These are phyloP conservation scores for Anarrhichthys ocellatus DNA, from an alignment of 2,113 vertebrate species.

Conservation along the genomic window DNA sequence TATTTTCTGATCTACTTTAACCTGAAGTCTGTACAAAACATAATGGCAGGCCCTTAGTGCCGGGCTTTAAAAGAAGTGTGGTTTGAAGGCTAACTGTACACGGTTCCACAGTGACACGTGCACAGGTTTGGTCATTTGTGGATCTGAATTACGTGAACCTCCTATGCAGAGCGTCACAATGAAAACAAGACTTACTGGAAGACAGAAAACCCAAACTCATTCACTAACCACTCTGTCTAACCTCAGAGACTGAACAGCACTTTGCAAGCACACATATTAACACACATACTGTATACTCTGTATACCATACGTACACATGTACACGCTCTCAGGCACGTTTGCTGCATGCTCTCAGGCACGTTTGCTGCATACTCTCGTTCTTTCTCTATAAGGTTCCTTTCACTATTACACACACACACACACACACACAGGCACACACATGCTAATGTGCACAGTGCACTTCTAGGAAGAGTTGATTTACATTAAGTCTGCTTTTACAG, in stretches of 20 bases:
- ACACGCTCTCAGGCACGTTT: not conserved
- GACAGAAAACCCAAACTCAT: conserved; percentile 37
- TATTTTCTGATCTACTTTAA: not conserved
- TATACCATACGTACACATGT: not conserved
- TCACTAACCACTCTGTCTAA: conserved; percentile 66
- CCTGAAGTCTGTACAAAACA: not conserved
- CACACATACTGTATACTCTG: not conserved
- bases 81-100: not conserved
- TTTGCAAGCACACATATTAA: conserved; percentile 21
- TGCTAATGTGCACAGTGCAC: not conserved
- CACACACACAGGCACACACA: not conserved
- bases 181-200: conserved; percentile 71
- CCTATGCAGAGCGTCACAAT: conserved; percentile 32
- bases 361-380: not conserved
- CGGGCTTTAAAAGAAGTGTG: not conserved
- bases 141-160: not conserved
- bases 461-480: conserved; percentile 30
- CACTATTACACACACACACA: not conserved
- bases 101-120: conserved; percentile 7
- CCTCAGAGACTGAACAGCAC: conserved; percentile 57
- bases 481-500: not conserved
- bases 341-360: not conserved
- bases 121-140: conserved; percentile 19
- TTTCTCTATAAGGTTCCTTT: conserved; percentile 8
- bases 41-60: not conserved